Evolutionary conservation across 2,888 invertebrate species (phyloP), one percentile per base, ranked within the genome.

Genomic region (Timema cristinae): DNA sequence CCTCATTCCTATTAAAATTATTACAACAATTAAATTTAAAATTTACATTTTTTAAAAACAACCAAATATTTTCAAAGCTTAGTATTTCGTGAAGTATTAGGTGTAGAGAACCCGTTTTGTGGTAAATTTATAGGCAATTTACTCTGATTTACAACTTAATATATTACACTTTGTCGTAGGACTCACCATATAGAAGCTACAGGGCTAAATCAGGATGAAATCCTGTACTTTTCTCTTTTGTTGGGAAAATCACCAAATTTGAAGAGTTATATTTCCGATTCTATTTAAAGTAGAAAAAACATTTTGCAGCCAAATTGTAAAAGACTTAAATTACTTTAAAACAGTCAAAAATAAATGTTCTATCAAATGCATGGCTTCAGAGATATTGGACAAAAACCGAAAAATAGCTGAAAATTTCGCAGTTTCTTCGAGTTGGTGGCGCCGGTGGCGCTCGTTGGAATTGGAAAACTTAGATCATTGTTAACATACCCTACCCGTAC

Each of bases 261-360:
- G 13, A 59, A n/a, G 59, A 59, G 59, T 6, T 59, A 8, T n/a
- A n/a, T 59, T 0, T 59, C 15, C 1, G 59, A n/a, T 13, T 16
- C 13, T 59, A 59, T 59, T 59, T 2, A 13, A 59, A 59, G 59
- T 59, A 59, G 13, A 59, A 13, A 59, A 59, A 59, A 13, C 15
- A 0, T 59, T 59, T n/a, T 59, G 13, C 59, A 13, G 32, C 59
- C 59, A 59, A 11, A 13, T 59, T 59, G 0, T n/a, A n/a, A n/a
- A 7, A n/a, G 6, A 59, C n/a, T 59, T n/a, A 59, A 0, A 16
- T 8, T 59, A n/a, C n/a, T n/a, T 59, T 8, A 59, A 59, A 59
- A n/a, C 10, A 1, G 1, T 4, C 0, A 13, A 2, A 0, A 6
- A 9, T 9, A 16, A 0, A n/a, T 8, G 2, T n/a, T 59, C 32